Evolutionary conservation across 2,797 vertebrate species (phyloP).

Genomic region (Pseudochromis fuscus): DNA sequence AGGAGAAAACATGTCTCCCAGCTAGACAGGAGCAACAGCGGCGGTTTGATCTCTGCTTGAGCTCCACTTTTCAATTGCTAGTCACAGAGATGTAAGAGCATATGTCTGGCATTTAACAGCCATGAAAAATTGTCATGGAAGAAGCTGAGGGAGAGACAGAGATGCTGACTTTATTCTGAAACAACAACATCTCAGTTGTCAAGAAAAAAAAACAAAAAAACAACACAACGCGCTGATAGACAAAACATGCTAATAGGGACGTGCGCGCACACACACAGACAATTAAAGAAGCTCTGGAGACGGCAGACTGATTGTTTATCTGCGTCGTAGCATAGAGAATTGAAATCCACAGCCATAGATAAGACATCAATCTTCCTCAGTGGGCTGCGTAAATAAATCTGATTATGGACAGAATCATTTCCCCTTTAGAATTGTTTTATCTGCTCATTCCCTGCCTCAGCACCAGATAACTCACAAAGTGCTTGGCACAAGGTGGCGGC

Average conservation of each 20-base stretch:
- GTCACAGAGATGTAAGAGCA: slow-evolving; percentile 78
- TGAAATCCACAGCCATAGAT: slow-evolving; percentile 84
- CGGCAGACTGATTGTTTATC: slow-evolving; percentile 83
- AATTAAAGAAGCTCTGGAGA: slow-evolving; percentile 82
- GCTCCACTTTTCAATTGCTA: slow-evolving; percentile 78
- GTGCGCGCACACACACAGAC: slow-evolving; percentile 47
- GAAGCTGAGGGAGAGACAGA: slow-evolving; percentile 52
- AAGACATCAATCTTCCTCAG: slow-evolving; percentile 87
- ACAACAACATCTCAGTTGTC: slow-evolving; percentile 56
- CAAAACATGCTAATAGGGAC: slow-evolving; percentile 53
- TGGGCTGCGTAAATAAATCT: slow-evolving; percentile 87
- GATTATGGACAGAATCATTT: slow-evolving; percentile 87
- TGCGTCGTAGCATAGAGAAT: slow-evolving; percentile 80
- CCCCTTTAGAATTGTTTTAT: slow-evolving; percentile 88
- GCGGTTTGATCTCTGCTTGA: slow-evolving; percentile 82
- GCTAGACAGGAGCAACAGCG: slow-evolving; percentile 68
- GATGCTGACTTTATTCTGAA: slow-evolving; percentile 56
- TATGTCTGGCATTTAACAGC: slow-evolving; percentile 82
- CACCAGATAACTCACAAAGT: slow-evolving; percentile 77
- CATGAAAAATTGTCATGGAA: slow-evolving; percentile 73
- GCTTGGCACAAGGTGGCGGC: slow-evolving; percentile 69
- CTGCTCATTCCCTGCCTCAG: slow-evolving; percentile 80
- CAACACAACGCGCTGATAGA: slow-evolving; percentile 52
- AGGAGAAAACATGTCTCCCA: slow-evolving; percentile 67
- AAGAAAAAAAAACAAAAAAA: slow-evolving; percentile 33